Evolutionary conservation across 2,113 vertebrate genomes (phyloP).

Genomic region (Erpornis zantholeuca): DNA sequence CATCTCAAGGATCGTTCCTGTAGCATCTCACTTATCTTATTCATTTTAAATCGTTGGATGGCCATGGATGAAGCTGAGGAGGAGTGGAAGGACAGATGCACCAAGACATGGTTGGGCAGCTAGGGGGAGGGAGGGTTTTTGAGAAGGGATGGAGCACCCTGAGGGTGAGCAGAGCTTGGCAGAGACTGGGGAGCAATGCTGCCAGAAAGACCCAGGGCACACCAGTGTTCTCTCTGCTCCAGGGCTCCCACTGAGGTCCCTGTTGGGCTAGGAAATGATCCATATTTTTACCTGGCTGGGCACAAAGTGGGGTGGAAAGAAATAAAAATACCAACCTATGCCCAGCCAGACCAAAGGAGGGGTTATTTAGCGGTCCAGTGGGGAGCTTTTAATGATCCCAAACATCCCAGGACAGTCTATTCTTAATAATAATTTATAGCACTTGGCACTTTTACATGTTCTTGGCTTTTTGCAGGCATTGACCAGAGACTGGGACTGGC

Average conservation of each 20-base stretch:
- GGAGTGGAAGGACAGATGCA: neutral
- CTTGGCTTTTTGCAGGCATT: neutral
- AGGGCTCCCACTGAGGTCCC: neutral
- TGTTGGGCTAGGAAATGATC: neutral
- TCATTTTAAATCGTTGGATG: neutral
- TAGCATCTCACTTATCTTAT: no score
- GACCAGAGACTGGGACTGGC: neutral
- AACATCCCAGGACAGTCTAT: neutral
- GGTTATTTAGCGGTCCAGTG: neutral
- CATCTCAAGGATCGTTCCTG: no score
- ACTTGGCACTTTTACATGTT: neutral
- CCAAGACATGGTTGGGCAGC: accelerated
- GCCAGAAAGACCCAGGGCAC: neutral
- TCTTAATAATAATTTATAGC: neutral
- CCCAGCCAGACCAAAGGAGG: neutral
- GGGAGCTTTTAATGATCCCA: neutral
- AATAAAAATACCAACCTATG: neutral
- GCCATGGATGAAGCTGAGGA: neutral
- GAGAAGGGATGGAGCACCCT: neutral
- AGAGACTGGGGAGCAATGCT: neutral
- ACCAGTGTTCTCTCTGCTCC: accelerated
- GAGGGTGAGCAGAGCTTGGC: neutral
- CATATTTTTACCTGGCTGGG: neutral
- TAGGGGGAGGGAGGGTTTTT: neutral
- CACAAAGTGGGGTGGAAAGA: neutral